These are phyloP conservation scores for Rhinolophus ferrumequinum DNA, from an alignment of 2,113 vertebrate species.

Conservation along the genomic window DNA sequence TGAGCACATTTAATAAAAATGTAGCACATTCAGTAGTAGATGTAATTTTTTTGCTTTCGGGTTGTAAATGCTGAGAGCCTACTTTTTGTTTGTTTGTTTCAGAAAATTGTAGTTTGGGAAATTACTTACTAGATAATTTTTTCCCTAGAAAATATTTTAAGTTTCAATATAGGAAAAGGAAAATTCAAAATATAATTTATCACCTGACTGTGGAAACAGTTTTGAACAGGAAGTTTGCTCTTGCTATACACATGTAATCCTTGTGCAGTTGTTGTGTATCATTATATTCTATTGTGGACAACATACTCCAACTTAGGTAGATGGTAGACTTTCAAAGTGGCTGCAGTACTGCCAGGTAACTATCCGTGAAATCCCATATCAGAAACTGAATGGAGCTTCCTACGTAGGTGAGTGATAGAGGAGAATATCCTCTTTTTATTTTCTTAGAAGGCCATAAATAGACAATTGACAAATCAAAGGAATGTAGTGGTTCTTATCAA, in stretches of 20 bases:
- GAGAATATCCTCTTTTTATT: background rate
- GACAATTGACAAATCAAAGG: background rate
- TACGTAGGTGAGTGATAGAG: background rate
- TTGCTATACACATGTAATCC: background rate
- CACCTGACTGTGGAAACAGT: background rate
- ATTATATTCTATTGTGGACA: background rate
- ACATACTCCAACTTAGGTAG: background rate
- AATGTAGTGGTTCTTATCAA: background rate
- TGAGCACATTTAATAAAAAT: slow-evolving; percentile 11
- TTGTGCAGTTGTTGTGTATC: background rate
- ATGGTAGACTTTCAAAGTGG: background rate
- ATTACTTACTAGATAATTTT: background rate
- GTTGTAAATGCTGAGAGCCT: background rate
- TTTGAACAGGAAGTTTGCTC: background rate
- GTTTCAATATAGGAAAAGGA: background rate
- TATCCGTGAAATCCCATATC: background rate
- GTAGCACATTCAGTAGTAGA: background rate
- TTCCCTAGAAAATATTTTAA: background rate
- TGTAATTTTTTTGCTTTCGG: slow-evolving; percentile 14
- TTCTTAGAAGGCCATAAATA: background rate
- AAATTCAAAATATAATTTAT: slow-evolving; percentile 9
- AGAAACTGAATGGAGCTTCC: background rate
- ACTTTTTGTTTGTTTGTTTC: background rate
- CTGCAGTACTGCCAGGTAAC: background rate
- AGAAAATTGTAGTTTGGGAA: background rate